Conservation (phyloP, 1,140 invertebrate genomes). For the Coelopa frigida region DNA sequence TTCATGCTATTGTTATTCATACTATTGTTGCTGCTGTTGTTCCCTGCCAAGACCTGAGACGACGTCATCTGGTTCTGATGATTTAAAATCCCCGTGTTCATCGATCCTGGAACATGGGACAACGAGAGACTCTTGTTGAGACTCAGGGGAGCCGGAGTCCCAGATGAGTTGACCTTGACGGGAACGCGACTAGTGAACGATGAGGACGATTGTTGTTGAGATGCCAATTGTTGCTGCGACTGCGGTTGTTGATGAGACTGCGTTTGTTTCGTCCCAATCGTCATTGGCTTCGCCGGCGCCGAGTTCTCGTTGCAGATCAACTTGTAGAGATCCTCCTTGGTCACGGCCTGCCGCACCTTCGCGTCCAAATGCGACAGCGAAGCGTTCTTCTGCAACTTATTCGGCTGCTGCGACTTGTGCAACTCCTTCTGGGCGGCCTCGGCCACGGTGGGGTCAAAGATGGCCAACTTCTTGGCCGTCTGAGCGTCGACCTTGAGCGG, state of each 20-base stretch:
- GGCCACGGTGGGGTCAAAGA: slow-evolving; percentile 37
- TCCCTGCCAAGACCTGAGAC: no score
- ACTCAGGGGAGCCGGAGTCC: background rate
- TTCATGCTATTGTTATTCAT: background rate
- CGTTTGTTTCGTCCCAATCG: no score
- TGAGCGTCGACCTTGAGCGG: slow-evolving; percentile 38
- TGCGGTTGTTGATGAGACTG: no score
- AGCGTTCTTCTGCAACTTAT: slow-evolving; percentile 39
- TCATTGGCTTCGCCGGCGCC: slow-evolving; percentile 10
- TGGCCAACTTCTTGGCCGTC: slow-evolving; percentile 40
- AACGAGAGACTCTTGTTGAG: slow-evolving; percentile 40
- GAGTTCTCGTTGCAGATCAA: slow-evolving; percentile 40
- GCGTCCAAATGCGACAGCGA: slow-evolving; percentile 40
- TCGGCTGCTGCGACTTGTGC: slow-evolving; percentile 23
- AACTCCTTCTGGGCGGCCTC: slow-evolving; percentile 36
- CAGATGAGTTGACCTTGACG: no score
- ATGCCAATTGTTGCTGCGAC: background rate
- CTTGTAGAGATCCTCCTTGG: slow-evolving; percentile 43
- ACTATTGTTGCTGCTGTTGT: no score
- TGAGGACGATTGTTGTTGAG: slow-evolving; percentile 1
- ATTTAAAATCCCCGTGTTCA: no score
- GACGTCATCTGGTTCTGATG: no score
- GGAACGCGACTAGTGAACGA: no score
- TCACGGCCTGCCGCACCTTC: slow-evolving; percentile 37
- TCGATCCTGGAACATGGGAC: slow-evolving; percentile 35